Evolutionary conservation across 2,888 invertebrate genomes (phyloP).

Genomic region (Eupithecia abbreviata): DNA sequence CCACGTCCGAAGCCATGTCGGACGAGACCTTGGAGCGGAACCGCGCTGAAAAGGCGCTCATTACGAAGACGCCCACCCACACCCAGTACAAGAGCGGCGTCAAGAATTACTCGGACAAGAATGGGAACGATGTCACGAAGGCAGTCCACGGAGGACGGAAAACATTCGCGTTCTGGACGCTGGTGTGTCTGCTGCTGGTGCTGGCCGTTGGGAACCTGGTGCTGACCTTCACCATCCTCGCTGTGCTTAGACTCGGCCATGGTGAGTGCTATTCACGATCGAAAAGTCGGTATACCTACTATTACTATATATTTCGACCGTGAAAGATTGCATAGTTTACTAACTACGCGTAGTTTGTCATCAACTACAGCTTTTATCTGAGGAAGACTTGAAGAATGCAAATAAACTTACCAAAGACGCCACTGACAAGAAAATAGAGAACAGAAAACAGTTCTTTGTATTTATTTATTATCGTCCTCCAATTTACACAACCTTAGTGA

Average conservation of each 20-base stretch:
- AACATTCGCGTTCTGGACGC: constrained; percentile 91
- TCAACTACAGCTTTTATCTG: too few relatives aligned
- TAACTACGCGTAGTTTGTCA: too few relatives aligned
- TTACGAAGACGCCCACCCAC: constrained; percentile 70
- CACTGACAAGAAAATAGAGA: too few relatives aligned
- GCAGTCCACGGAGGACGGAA: constrained; percentile 77
- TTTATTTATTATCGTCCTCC: too few relatives aligned
- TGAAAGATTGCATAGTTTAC: too few relatives aligned
- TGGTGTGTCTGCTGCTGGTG: constrained; percentile 87
- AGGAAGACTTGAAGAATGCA: too few relatives aligned
- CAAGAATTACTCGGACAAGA: constrained; percentile 77
- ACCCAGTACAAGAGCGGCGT: constrained; percentile 59
- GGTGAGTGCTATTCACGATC: constrained; percentile 54
- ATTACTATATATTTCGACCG: too few relatives aligned
- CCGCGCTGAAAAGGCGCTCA: constrained; percentile 72
- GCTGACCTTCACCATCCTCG: constrained; percentile 91
- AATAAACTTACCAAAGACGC: too few relatives aligned
- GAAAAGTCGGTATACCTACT: background rate
- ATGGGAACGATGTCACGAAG: constrained; percentile 76
- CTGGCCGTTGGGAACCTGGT: constrained; percentile 91
- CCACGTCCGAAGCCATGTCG: constrained; percentile 74
- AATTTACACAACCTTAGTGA: too few relatives aligned
- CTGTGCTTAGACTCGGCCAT: constrained; percentile 90
- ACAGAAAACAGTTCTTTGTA: too few relatives aligned
- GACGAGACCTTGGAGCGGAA: constrained; percentile 71